Base-by-base conservation (phyloP, 1,140 invertebrate species). In the Eumaeus atala region DNA sequence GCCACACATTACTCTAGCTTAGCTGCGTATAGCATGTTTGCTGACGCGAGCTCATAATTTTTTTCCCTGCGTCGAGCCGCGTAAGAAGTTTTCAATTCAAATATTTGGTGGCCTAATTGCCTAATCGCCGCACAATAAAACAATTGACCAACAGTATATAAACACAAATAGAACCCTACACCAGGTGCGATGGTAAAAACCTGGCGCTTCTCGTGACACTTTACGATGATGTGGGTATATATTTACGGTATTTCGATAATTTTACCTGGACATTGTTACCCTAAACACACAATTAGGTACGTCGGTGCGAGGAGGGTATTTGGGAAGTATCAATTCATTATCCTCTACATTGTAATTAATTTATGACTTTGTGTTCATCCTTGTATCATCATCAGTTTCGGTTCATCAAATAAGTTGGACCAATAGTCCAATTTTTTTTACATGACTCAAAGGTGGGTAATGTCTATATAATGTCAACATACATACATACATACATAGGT, bases 211-310 rank as follows among this genome's bases (percentile, higher is more conserved):
- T 16, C 49, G 47, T 64, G 62, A 61, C 67, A 66, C 61, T 63
- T 67, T 64, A 51, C 55, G 35, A 18, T 74, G 72, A 74, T 61
- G 61, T 56, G 70, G 71, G 71, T 74, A 50, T n/a, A 57, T 67
- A 64, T 62, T 66, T 64, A 61, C 61, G 59, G 61, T 58, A 56
- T 34, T 56, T 53, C 58, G 58, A 59, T 66, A 64, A 68, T 68
- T 58, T 58, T 58, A 71, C 44, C 47, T 18, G 48, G 54, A 54
- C 57, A 36, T 9, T 3, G 21, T 16, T 44, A 16, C 17, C 40
- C 40, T 16, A 16, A 44, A 18, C 9, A 42, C 3, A 42, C 40
- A 17, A 44, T 44, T 44, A 44, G 40, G 14, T 36, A 48, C 33
- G 37, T 16, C 12, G 40, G 40, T 44, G n/a, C n/a, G n/a, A n/a